Conservation (phyloP, 30 jellyfish, hydroid and myxozoan genomes). For the Hydractinia echinata region DNA sequence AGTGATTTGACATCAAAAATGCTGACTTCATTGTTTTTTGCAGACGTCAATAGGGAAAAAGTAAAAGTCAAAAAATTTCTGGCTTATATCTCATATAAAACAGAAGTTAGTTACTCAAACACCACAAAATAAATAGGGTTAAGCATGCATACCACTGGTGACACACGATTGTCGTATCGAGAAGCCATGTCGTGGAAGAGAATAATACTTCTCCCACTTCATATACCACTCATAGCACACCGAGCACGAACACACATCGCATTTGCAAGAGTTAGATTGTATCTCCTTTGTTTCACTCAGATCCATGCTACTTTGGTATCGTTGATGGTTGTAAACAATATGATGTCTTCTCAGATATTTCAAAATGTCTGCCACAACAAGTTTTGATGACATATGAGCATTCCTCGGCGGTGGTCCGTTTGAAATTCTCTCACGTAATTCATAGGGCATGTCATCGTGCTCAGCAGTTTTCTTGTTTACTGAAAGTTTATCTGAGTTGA, state of each 20-base stretch:
- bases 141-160: not conserved
- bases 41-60: too few relatives aligned
- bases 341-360: constrained; percentile 9
- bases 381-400: too few relatives aligned
- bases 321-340: not conserved
- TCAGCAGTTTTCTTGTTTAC: too few relatives aligned
- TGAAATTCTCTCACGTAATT: too few relatives aligned
- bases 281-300: not conserved
- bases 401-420: too few relatives aligned
- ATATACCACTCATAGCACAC: not conserved
- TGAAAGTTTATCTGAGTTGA: too few relatives aligned
- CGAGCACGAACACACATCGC: not conserved
- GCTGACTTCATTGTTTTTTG: too few relatives aligned
- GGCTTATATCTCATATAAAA: not conserved
- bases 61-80: not conserved
- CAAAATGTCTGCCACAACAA: not conserved
- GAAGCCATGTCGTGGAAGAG: not conserved
- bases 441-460: too few relatives aligned
- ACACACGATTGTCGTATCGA: not conserved
- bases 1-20: too few relatives aligned
- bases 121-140: not conserved
- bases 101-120: not conserved
- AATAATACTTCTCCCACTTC: constrained; percentile 12
- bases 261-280: not conserved
- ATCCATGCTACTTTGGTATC: too few relatives aligned